These are phyloP conservation scores for Linyphia triangularis DNA, from an alignment of 2,888 invertebrate species.

Conservation along the genomic window DNA sequence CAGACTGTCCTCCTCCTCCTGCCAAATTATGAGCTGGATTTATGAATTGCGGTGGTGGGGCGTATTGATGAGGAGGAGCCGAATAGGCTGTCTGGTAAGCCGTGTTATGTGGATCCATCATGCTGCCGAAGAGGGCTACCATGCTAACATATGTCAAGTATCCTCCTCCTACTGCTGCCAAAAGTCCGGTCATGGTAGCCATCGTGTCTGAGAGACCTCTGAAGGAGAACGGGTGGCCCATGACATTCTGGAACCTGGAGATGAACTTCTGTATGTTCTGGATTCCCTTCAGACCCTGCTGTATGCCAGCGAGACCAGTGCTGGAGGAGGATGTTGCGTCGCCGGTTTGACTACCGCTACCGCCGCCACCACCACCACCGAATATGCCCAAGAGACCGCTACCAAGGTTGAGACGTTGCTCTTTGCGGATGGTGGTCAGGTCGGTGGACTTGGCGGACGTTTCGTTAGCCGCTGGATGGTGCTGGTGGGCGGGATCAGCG, in stretches of 20 bases:
- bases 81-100: slow-evolving; percentile 64
- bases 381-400: slow-evolving; percentile 19
- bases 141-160: slow-evolving; percentile 67
- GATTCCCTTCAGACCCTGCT: slow-evolving; percentile 61
- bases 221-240: slow-evolving; percentile 57
- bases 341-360: background rate
- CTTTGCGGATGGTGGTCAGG: slow-evolving; percentile 34
- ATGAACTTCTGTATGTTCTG: slow-evolving; percentile 66
- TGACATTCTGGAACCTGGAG: slow-evolving; percentile 34
- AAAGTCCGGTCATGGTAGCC: slow-evolving; percentile 63
- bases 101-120: slow-evolving; percentile 58
- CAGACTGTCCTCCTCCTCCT: background rate
- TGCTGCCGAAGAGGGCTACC: slow-evolving; percentile 68
- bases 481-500: slow-evolving; percentile 23
- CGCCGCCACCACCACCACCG: slow-evolving; percentile 35
- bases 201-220: slow-evolving; percentile 54
- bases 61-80: slow-evolving; percentile 56
- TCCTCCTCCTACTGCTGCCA: slow-evolving; percentile 72
- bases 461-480: slow-evolving; percentile 17
- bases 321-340: background rate
- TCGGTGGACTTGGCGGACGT: slow-evolving; percentile 35
- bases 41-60: slow-evolving; percentile 39
- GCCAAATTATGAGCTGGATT: slow-evolving; percentile 29
- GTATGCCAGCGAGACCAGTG: slow-evolving; percentile 26
- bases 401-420: slow-evolving; percentile 49